Base-by-base conservation (phyloP, 92 coral and sea anemone genomes). In the Umimayanthus chanpuru region DNA sequence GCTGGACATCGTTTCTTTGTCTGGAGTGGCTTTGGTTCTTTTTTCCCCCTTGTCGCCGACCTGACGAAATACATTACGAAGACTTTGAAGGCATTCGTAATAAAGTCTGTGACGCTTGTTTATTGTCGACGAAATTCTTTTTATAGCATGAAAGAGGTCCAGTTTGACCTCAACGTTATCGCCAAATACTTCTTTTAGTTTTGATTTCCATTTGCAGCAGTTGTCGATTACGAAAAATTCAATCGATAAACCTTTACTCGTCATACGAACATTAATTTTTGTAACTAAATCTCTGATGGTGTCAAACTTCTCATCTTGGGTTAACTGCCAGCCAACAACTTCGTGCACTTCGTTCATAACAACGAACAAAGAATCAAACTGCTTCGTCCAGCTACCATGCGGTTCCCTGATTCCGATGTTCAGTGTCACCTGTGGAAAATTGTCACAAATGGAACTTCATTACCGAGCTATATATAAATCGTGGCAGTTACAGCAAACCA, bases 141-240 rank as follows among this genome's bases (percentile, higher is more conserved):
- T 86, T 26, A 90, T 85, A n/a, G 90, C 92, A 72, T 90, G 92
- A 26, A 90, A 85, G 65, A 90, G 92, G 85, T 90, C 92, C 86
- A 90, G 44, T 28, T 73, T 76, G 28, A 90, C 89, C 23, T 55
- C 10, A 12, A 85, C 44, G 44, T 90, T 83, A 25, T 78, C 36
- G 5, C 92, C 92, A 86, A 90, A 90, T 44, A 90, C 86, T 18
- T 86, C 86, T 32, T 79, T 85, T 18, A 90, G 86, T 49, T 90
- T 90, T 10, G 40, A 50, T 65, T 80, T 49, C 92, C 92, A 90
- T 73, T 89, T 89, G 72, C 91, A 89, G 49, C 91, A 89, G 73
- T 89, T 89, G 74, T 89, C 81, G 28, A 89, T 89, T 10, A 89
- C 43, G 65, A 89, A 89, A 43, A n/a, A 80, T 39, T 67, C 26